Evolutionary conservation across 2,113 vertebrate species (phyloP), one percentile per base, ranked within the genome.

Genomic region (Clupea harengus): DNA sequence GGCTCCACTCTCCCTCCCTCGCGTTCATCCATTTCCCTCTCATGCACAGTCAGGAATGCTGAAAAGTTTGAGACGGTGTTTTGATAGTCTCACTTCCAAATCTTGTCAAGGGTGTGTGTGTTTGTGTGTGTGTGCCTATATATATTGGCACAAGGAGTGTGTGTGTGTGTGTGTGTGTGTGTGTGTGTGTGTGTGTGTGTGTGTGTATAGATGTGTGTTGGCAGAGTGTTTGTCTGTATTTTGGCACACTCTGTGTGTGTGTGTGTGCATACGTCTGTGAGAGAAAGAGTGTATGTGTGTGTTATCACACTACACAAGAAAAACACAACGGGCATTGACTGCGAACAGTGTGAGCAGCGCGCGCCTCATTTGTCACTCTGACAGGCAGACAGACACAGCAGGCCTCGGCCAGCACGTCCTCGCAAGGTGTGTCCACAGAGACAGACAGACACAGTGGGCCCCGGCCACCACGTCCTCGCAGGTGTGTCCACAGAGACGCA

Each of bases 191-290:
- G 54, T 60, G 54, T 60, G 54, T 64, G 57, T 64, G 20, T 22
- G 57, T 64, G 15, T 57, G 20, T 20, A 57, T 39, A 39, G 39
- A 39, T 39, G 82, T 64, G 57, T 64, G 20, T 1, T 39, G 39
- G 39, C 39, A 1, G 39, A 39, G 39, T 39, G 39, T 49, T 49
- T 49, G 47, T 52, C 11, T 52, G 50, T 52, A 15, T 0, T 52
- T 17, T 52, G 50, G 15, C 50, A 52, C 2, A 17, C 11, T 54
- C 2, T 64, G 60, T 64, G 60, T 75, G 67, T 75, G 67, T 75
- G 67, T 75, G 67, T 75, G 67, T 75, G 67, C n/a, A n/a, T n/a
- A n/a, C n/a, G n/a, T n/a, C n/a, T 75, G 67, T 82, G 82, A 84
- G 17, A 87, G 28, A 84, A 60, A 84, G 52, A 64, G 50, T 54